Percentiles rank a stretch among this genome's conserved stretches.
Evolutionary conservation across 2,888 invertebrate species (phyloP).

Genomic region (Platynereis dumerilii): DNA sequence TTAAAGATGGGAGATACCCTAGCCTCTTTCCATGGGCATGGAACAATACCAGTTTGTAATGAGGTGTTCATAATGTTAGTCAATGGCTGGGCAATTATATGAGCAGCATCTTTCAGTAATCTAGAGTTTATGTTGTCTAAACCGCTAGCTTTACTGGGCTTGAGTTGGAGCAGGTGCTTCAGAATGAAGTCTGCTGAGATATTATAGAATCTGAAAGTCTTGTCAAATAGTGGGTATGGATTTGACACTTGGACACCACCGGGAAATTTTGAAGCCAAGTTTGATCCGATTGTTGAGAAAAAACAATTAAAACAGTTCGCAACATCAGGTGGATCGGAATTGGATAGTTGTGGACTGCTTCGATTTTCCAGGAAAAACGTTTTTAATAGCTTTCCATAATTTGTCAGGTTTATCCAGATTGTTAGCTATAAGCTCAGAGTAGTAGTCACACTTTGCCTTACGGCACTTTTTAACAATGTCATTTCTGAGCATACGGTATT

Average conservation of each 20-base stretch:
- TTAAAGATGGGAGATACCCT: too few relatives aligned
- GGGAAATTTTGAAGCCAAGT: background rate
- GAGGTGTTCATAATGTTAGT: too few relatives aligned
- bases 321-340: background rate
- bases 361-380: background rate
- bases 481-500: too few relatives aligned
- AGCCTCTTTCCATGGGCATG: too few relatives aligned
- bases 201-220: background rate
- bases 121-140: too few relatives aligned
- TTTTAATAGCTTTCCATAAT: background rate
- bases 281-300: background rate
- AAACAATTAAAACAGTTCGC: background rate
- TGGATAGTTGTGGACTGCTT: background rate
- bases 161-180: too few relatives aligned
- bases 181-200: background rate
- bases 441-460: too few relatives aligned
- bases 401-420: constrained; percentile 1
- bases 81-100: too few relatives aligned
- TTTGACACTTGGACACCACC: background rate
- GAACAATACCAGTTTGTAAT: background rate
- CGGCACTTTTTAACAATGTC: too few relatives aligned
- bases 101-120: too few relatives aligned
- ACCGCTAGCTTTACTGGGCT: too few relatives aligned
- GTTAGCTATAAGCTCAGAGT: too few relatives aligned
- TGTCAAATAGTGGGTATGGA: background rate